These are phyloP conservation scores for Mormyrus hasselquistii DNA, from an alignment of 2,797 vertebrate genomes.

Conservation along the genomic window DNA sequence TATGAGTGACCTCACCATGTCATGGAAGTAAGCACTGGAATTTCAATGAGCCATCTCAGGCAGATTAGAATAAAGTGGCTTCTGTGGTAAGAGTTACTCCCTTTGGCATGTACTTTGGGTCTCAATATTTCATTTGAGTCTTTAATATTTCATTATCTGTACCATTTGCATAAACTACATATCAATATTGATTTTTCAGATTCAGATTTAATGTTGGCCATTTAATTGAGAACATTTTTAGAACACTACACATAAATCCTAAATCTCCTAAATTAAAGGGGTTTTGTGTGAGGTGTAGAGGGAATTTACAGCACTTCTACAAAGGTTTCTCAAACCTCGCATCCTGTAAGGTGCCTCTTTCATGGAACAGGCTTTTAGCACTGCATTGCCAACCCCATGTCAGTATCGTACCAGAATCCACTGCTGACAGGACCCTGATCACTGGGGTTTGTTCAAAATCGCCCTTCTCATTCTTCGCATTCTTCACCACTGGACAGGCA, in stretches of 20 bases:
- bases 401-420: background rate
- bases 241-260: background rate
- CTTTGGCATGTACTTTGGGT: background rate
- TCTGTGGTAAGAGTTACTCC: background rate
- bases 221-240: background rate
- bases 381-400: background rate
- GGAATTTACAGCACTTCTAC: background rate
- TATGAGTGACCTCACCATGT: background rate
- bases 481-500: background rate
- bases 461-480: background rate
- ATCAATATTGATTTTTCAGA: background rate
- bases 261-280: background rate
- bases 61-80: background rate
- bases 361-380: background rate
- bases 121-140: background rate
- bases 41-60: background rate
- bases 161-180: background rate
- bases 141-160: background rate
- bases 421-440: background rate
- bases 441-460: background rate
- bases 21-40: background rate
- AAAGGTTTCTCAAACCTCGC: background rate
- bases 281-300: background rate
- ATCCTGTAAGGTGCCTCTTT: background rate
- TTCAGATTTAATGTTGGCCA: background rate